Percentiles rank a stretch among this genome's conserved stretches.
phyloP scores from a whole-genome alignment of 1,140 invertebrate genomes.

The Hylaeus volcanicus region DNA sequence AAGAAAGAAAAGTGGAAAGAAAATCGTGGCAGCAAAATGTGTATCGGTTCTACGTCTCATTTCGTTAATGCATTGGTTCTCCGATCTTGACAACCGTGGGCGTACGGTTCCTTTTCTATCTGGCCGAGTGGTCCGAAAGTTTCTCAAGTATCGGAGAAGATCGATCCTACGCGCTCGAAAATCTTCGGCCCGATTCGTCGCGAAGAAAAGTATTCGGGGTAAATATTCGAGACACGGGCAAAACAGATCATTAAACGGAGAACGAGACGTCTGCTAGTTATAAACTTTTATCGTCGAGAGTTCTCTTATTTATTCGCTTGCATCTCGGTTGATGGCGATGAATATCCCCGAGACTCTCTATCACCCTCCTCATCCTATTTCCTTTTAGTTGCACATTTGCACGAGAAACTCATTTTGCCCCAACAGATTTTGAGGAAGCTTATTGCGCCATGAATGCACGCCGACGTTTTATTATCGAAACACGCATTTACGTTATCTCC shows the following conservation, averaged over 20 bases:
- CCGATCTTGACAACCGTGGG: too few species aligned
- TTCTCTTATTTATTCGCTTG: slow-evolving; percentile 28
- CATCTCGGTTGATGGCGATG: slow-evolving; percentile 13
- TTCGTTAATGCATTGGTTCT: too few species aligned
- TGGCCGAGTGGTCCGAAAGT: too few species aligned
- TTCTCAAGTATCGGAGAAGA: too few species aligned
- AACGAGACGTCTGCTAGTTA: neutral
- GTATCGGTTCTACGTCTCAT: too few species aligned
- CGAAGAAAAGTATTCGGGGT: neutral
- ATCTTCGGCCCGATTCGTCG: neutral
- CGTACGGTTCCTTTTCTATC: too few species aligned
- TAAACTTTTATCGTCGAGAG: neutral
- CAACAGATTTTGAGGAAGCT: neutral
- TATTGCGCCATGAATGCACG: neutral
- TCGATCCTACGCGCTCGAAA: too few species aligned
- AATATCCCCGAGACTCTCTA: neutral
- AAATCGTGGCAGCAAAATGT: too few species aligned
- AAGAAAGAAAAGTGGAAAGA: too few species aligned
- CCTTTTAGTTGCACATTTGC: neutral
- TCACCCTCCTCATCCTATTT: neutral
- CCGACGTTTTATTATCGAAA: too few species aligned
- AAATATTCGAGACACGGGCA: slow-evolving; percentile 6
- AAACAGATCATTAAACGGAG: slow-evolving; percentile 17
- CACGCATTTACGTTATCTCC: too few species aligned
- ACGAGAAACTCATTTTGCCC: neutral